Evolutionary conservation across 2,888 invertebrate genomes (phyloP), one percentile per base, ranked within the genome.

Genomic region (Sesia bembeciformis): DNA sequence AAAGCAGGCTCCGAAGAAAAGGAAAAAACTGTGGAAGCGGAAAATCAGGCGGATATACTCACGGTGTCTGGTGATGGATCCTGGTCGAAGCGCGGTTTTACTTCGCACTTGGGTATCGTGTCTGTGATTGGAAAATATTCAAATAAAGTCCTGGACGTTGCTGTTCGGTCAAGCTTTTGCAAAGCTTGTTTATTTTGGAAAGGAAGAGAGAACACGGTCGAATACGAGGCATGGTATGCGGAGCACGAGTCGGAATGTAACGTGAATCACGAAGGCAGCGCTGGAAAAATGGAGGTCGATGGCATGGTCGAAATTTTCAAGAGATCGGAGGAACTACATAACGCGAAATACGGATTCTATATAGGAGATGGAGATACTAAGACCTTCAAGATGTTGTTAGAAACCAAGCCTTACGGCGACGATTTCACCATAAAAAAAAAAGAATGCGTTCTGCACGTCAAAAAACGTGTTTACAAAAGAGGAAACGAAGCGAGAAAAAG

Each of bases 261-360:
- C 40, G 46, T 40, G 39, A 63, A 63, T 57, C 63, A 63, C 57
- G 54, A 60, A 53, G 59, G 59, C 49, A 57, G 54, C 51, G 43
- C 64, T 8, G 63, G 63, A 43, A 66, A 62, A 54, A 65, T 66
- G 64, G 64, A 66, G 54, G 58, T 65, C 6, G 61, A 60, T 49
- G 55, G 57, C 39, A 51, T 63, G 3, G 51, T 55, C 7, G 57
- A 61, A 54, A 65, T 65, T 60, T 62, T 62, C 53, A 38, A 55
- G 49, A 52, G 59, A 3, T 62, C 61, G 39, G 54, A 57, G 54
- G 51, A 52, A 42, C 52, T 55, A 50, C 51, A 58, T 56, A 49
- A 53, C 3, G 56, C 58, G 23, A 62, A 61, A 53, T 62, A 57
- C 53, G 41, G 6, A 43, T 40, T 55, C 49, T 62, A 60, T 52